phyloP scores from a whole-genome alignment of 2,113 vertebrate genomes.

The Cheilinus undulatus region DNA sequence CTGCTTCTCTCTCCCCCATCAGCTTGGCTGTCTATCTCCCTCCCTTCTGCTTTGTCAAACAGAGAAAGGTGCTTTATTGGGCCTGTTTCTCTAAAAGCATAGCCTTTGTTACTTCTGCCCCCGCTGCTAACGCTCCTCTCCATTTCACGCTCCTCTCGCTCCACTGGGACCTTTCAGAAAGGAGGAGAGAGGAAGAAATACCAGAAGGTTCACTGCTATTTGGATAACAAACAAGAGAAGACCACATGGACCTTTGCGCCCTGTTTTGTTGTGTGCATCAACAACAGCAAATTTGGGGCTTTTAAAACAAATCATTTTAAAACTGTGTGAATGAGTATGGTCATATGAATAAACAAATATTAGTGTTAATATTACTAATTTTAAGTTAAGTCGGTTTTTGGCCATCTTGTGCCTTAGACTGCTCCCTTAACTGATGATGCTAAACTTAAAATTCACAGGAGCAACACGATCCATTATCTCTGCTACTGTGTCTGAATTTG shows the following conservation, averaged over 20 bases:
- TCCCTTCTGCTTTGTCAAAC: constrained; percentile 40
- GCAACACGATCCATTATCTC: no score
- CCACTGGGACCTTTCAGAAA: constrained; percentile 47
- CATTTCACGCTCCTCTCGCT: constrained; percentile 37
- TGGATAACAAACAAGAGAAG: constrained; percentile 52
- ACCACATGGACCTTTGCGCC: constrained; percentile 53
- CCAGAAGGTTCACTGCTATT: constrained; percentile 56
- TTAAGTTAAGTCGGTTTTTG: no score
- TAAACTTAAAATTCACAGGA: no score
- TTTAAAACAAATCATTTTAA: no score
- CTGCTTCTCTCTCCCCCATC: neutral
- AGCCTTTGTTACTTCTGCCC: constrained; percentile 30
- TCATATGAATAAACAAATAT: no score
- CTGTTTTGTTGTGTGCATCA: constrained; percentile 33
- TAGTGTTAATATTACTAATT: no score
- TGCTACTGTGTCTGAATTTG: no score
- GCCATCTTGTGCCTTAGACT: no score
- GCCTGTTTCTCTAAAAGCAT: constrained; percentile 58
- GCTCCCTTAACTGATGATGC: no score
- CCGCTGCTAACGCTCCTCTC: constrained; percentile 29
- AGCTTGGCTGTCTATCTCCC: constrained; percentile 16
- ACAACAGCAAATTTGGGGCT: constrained; percentile 30
- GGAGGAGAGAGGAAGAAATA: constrained; percentile 63
- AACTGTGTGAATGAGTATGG: no score
- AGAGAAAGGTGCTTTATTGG: constrained; percentile 56